A percentile compares a stretch with the other conserved stretches of the same genome.
Conservation (phyloP, 2,888 invertebrate species). For the Dasypogon diadema region DNA sequence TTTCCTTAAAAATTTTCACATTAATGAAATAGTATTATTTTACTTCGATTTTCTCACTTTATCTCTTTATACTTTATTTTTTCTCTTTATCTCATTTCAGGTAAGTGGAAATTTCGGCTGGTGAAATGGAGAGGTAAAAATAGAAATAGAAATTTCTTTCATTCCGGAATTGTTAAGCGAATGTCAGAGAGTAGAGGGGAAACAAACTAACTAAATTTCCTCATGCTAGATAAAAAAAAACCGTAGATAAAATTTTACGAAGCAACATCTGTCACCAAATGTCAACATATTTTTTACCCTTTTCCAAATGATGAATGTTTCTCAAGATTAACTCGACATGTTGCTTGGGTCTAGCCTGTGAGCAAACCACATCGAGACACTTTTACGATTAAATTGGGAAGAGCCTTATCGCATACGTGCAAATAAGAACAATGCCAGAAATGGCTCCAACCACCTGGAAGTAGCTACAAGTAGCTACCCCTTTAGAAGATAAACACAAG, state of each 20-base stretch:
- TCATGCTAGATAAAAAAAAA: constrained; percentile 24
- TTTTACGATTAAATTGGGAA: constrained; percentile 7
- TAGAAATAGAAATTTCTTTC: constrained; percentile 7
- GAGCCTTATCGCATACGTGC: not conserved
- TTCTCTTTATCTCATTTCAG: constrained; percentile 20
- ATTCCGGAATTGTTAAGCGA: not conserved
- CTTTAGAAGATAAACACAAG: constrained; percentile 3
- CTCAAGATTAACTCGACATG: constrained; percentile 22
- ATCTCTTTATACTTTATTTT: not conserved
- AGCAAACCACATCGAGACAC: constrained; percentile 13
- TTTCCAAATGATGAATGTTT: constrained; percentile 22
- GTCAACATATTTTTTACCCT: constrained; percentile 26
- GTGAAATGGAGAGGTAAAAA: not conserved
- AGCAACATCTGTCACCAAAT: constrained; percentile 44
- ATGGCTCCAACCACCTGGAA: not conserved
- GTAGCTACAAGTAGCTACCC: not conserved
- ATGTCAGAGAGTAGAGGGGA: not conserved
- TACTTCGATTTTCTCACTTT: too few species aligned
- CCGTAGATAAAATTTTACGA: constrained; percentile 28
- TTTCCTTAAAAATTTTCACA: too few species aligned
- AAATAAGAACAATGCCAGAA: not conserved
- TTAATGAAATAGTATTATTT: too few species aligned
- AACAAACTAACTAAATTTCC: constrained; percentile 17
- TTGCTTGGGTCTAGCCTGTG: not conserved
- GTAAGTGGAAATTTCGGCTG: constrained; percentile 4